Evolutionary conservation across 2,888 invertebrate species (phyloP).

Genomic region (Mylabris sibirica): DNA sequence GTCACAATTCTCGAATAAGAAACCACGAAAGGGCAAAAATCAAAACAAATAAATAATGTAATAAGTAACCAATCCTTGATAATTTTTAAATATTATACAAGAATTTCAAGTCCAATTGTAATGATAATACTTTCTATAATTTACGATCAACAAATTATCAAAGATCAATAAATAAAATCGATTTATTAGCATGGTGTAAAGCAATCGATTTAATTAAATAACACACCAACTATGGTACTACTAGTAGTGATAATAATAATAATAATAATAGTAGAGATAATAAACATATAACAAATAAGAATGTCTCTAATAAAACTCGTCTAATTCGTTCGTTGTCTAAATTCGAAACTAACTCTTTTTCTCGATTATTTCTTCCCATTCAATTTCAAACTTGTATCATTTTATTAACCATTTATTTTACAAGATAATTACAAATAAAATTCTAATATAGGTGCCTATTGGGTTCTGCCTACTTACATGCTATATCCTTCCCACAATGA

Average conservation of each 20-base stretch:
- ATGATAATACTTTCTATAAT: neutral
- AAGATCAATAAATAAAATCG: neutral
- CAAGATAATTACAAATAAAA: constrained; percentile 13
- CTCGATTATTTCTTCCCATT: neutral
- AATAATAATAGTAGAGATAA: neutral
- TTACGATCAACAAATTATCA: constrained; percentile 3
- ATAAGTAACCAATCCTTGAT: neutral
- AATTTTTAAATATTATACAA: neutral
- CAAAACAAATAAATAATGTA: neutral
- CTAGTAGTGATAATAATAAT: neutral
- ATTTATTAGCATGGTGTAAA: neutral
- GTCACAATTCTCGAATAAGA: neutral
- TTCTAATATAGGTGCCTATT: constrained; percentile 12
- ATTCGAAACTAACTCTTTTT: neutral
- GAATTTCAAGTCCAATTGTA: constrained; percentile 1
- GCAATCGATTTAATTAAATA: constrained; percentile 11
- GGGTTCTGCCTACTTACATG: constrained; percentile 13
- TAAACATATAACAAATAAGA: neutral
- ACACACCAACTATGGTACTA: neutral
- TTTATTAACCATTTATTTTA: constrained; percentile 12
- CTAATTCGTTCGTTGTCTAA: neutral
- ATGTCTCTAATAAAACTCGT: neutral
- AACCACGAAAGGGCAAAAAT: neutral
- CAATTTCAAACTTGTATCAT: constrained; percentile 1
- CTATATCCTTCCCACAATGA: constrained; percentile 13